Conservation (phyloP, 2,113 vertebrate genomes). For the Ardeotis arabs region DNA sequence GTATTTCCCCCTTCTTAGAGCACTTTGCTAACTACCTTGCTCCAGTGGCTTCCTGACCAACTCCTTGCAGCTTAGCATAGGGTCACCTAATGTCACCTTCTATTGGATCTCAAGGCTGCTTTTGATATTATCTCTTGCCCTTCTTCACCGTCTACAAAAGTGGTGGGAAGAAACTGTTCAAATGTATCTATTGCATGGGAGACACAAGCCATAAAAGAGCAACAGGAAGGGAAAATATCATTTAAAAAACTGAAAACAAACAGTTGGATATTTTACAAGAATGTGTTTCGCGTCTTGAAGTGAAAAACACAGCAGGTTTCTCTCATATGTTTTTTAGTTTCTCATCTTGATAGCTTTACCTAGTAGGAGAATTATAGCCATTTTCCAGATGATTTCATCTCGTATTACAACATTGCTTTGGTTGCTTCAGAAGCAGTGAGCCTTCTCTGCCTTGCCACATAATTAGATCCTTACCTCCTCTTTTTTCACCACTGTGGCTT, state of each 20-base stretch:
- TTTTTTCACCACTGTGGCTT: neutral
- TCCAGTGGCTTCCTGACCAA: neutral
- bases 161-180: neutral
- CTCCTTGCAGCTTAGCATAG: neutral
- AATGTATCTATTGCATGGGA: neutral
- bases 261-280: constrained; percentile 17
- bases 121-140: neutral
- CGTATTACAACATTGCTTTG: neutral
- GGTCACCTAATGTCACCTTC: neutral
- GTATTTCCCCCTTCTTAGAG: neutral
- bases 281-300: neutral
- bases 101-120: neutral
- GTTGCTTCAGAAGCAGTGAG: constrained; percentile 17
- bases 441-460: neutral
- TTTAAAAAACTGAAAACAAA: neutral
- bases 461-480: neutral
- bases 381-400: constrained; percentile 60
- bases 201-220: neutral
- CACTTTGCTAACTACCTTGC: neutral
- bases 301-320: neutral
- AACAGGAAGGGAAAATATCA: neutral
- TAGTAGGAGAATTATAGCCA: neutral
- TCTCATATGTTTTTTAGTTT: neutral
- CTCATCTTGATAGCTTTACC: constrained; percentile 21
- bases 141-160: neutral